These are phyloP conservation scores for Phylloscopus trochilus DNA, from an alignment of 2,113 vertebrate genomes.

Conservation along the genomic window DNA sequence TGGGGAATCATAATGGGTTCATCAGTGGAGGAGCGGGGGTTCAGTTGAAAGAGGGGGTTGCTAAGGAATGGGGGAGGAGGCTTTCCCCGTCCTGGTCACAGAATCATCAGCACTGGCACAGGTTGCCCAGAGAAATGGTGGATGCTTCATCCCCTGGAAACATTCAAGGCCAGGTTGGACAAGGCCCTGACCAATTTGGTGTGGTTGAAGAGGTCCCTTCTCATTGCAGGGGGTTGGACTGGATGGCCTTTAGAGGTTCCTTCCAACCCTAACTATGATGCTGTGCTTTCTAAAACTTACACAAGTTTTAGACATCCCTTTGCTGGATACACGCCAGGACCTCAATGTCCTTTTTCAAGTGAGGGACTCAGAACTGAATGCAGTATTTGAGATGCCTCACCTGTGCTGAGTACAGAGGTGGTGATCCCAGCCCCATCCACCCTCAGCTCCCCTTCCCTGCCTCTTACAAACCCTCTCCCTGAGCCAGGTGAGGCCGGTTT, in stretches of 20 bases:
- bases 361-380: neutral
- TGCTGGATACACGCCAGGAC: neutral
- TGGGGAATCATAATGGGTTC: too few relatives aligned
- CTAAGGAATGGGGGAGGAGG: neutral
- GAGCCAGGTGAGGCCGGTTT: neutral
- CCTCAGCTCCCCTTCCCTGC: neutral
- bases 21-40: neutral
- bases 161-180: neutral
- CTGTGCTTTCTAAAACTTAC: neutral
- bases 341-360: neutral
- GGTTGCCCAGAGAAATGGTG: neutral
- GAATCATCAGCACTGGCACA: neutral
- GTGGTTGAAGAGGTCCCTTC: neutral
- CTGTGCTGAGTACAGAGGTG: neutral
- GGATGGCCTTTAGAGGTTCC: neutral
- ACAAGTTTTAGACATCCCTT: neutral
- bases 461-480: fast-evolving
- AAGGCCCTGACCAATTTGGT: neutral
- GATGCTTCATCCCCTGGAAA: neutral
- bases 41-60: fast-evolving
- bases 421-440: neutral
- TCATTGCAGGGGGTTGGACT: neutral
- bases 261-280: neutral
- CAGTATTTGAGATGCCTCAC: neutral
- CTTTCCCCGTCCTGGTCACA: fast-evolving